Conservation (phyloP, 2,888 invertebrate species). For the Adelphocoris suturalis region DNA sequence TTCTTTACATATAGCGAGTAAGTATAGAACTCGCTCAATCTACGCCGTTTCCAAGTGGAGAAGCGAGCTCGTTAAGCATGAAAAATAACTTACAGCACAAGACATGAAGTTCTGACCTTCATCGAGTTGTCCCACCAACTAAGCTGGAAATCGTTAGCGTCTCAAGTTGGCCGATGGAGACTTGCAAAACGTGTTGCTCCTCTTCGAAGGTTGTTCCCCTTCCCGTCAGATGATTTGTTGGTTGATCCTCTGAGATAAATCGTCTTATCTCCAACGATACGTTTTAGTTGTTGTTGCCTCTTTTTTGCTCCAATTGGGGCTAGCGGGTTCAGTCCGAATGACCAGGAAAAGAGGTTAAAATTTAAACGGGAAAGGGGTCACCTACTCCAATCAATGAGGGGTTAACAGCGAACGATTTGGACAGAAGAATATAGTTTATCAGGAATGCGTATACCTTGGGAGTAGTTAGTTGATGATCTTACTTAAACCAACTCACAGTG, state of each 20-base stretch:
- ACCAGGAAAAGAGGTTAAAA: too few relatives aligned
- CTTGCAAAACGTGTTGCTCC: slow-evolving; percentile 1
- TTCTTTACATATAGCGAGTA: too few relatives aligned
- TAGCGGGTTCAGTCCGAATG: not conserved
- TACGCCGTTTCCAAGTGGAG: too few relatives aligned
- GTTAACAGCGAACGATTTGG: too few relatives aligned
- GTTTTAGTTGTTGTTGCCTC: not conserved
- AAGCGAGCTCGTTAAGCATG: too few relatives aligned
- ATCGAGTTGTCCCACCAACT: not conserved
- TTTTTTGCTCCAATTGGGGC: not conserved
- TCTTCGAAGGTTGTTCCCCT: slow-evolving; percentile 19
- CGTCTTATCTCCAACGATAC: not conserved
- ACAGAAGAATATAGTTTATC: too few relatives aligned
- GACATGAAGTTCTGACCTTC: not conserved
- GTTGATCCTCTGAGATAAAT: not conserved
- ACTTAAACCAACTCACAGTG: too few relatives aligned
- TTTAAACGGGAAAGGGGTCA: too few relatives aligned
- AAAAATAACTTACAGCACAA: not conserved
- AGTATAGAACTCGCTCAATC: too few relatives aligned
- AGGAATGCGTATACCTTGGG: too few relatives aligned
- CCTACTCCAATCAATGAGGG: too few relatives aligned
- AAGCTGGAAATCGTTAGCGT: not conserved
- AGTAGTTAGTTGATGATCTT: too few relatives aligned
- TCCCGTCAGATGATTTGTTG: not conserved
- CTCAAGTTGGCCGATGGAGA: not conserved